These are phyloP conservation scores for Myathropa florea DNA, from an alignment of 2,888 invertebrate species.

Conservation along the genomic window DNA sequence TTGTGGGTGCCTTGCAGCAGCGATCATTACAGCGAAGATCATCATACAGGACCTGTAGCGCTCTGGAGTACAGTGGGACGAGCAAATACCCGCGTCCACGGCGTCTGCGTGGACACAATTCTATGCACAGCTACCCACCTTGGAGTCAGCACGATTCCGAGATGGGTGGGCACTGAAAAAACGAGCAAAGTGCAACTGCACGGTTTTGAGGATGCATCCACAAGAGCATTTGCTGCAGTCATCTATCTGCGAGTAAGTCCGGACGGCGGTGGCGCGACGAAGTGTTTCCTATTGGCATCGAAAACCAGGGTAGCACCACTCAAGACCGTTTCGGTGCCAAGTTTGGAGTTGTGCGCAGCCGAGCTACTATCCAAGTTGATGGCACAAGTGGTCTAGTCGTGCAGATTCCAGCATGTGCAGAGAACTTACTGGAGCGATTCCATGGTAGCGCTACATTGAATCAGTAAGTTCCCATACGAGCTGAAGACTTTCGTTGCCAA, in stretches of 20 bases:
- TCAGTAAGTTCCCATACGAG: constrained; percentile 7
- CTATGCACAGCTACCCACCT: too few species aligned
- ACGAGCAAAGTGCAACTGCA: too few species aligned
- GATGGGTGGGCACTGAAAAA: too few species aligned
- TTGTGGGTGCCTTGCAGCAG: not conserved
- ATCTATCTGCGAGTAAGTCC: not conserved
- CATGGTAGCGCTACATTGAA: constrained; percentile 34
- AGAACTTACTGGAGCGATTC: constrained; percentile 50
- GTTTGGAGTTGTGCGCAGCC: constrained; percentile 23
- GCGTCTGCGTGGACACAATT: too few species aligned
- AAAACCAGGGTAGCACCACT: constrained; percentile 4
- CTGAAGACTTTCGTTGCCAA: constrained; percentile 43
- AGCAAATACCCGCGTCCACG: not conserved
- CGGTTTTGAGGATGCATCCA: too few species aligned
- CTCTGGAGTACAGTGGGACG: constrained; percentile 1
- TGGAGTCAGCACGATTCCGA: too few species aligned
- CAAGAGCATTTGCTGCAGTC: not conserved
- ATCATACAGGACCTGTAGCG: constrained; percentile 19
- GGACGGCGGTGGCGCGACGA: not conserved
- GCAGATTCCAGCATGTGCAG: not conserved
- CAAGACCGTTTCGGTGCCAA: constrained; percentile 36
- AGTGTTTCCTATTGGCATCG: not conserved
- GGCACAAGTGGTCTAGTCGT: not conserved
- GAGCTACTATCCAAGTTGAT: constrained; percentile 12
- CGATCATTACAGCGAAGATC: constrained; percentile 1